Conservation (phyloP, 2,888 invertebrate species). For the Saturnia japonica region DNA sequence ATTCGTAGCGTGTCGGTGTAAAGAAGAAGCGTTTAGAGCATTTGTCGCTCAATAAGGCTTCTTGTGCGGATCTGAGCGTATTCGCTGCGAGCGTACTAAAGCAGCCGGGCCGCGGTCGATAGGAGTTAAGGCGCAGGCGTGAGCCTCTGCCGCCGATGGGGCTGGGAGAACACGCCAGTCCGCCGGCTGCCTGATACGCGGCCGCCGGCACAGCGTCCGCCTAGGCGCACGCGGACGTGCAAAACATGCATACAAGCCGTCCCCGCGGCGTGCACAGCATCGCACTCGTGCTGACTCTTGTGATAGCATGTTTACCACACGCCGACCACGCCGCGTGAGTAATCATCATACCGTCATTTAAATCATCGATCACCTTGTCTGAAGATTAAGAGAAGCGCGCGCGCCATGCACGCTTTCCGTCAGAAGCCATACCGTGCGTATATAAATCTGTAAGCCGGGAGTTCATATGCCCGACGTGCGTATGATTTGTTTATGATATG, state of each 20-base stretch:
- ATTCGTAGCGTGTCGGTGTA: conserved; percentile 42
- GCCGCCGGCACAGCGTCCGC: conserved; percentile 67
- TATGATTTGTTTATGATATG: conserved; percentile 45
- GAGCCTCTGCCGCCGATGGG: conserved; percentile 48
- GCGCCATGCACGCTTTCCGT: conserved; percentile 36
- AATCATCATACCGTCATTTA: conserved; percentile 32
- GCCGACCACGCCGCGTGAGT: conserved; percentile 72
- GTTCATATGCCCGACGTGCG: conserved; percentile 41
- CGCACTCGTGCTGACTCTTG: conserved; percentile 66
- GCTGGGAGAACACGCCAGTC: conserved; percentile 56
- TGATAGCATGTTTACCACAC: conserved; percentile 64
- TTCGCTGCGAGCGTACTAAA: conserved; percentile 50
- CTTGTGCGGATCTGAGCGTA: conserved; percentile 53
- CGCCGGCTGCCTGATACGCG: conserved; percentile 68
- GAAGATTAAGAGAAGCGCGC: conserved; percentile 29
- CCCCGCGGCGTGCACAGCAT: conserved; percentile 67
- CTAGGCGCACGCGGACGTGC: conserved; percentile 54
- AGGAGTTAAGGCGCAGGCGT: conserved; percentile 63
- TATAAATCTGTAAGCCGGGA: conserved; percentile 51
- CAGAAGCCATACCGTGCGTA: conserved; percentile 57
- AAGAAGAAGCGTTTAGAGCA: conserved; percentile 54
- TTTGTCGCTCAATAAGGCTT: conserved; percentile 64
- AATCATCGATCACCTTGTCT: conserved; percentile 33
- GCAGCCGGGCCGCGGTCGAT: conserved; percentile 67
- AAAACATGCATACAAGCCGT: conserved; percentile 67